Base-by-base conservation (phyloP, 2,113 vertebrate species). In the Leuciscus idus region DNA sequence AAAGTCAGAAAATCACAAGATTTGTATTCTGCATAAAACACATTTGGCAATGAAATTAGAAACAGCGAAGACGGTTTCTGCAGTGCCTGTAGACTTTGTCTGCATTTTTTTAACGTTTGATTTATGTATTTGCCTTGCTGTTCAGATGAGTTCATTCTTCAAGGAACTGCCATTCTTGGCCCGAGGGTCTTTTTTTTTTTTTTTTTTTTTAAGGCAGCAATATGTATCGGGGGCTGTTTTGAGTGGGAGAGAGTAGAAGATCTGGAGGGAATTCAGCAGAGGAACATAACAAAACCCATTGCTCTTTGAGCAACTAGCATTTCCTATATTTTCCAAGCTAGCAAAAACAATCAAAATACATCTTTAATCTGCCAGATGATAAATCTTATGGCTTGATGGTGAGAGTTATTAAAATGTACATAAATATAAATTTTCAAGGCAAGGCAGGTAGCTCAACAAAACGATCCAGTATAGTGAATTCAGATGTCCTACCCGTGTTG, bases 91-190 rank as follows among this genome's bases (percentile, higher is more conserved):
- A 64, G 50, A 36, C 82, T 82, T 81, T 70, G 46, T 86, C 70
- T 82, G 79, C 55, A 86, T 84, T 84, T 79, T 9, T 72, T 84
- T 87, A 13, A 55, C 36, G 74, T 87, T 77, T 78, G 62, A 83
- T 83, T 86, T 79, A 88, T 88, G 83, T 88, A 86, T 88, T 85
- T 84, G 52, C 62, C 81, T 83, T 79, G 64, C 59, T 19, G 74
- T 88, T 85, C 81, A 66, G 75, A 59, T 48, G 5, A 84, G 91
- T 88, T 87, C 85, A 78, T 55, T 81, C 89, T 87, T 90, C 86
- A 80, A 87, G 89, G 90, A 86, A 85, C 82, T 88, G 86, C 89
- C 78, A 48, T 85, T 86, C 81, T 88, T 86, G 74, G 85, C 88
- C 91, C 85, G 28, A 8, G 81, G 89, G 74, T 84, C 75, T 66